Conservation (phyloP, 2,113 vertebrate genomes). For the Platysternon megacephalum region DNA sequence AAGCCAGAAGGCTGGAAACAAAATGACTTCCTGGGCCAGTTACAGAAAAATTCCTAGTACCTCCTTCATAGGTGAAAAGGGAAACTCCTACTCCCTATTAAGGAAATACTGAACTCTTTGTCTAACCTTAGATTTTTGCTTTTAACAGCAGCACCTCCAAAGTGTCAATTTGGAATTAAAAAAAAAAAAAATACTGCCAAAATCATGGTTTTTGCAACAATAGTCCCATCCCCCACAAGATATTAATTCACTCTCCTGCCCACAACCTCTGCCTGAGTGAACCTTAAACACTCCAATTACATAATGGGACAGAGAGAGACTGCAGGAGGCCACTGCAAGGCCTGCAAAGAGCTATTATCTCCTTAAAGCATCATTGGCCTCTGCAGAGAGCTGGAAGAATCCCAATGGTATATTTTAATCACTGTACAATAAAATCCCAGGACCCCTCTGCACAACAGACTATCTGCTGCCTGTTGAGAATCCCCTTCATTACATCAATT, state of each 20-base stretch:
- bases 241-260: conserved; percentile 26
- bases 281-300: conserved; percentile 45
- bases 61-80: conserved; percentile 47
- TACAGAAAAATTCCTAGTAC: conserved; percentile 45
- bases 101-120: conserved; percentile 5
- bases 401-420: not conserved
- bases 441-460: not conserved
- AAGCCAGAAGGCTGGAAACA: conserved; percentile 35
- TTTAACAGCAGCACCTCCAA: not conserved
- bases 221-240: conserved; percentile 9
- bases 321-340: conserved; percentile 37
- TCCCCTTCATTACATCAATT: not conserved
- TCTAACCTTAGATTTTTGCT: not conserved
- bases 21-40: conserved; percentile 71
- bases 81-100: not conserved
- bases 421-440: not conserved
- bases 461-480: not conserved
- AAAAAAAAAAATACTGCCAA: not conserved
- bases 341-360: not conserved
- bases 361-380: not conserved
- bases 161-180: not conserved
- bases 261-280: conserved; percentile 17
- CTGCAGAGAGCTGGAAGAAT: conserved; percentile 27
- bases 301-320: conserved; percentile 45
- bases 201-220: not conserved